Evolutionary conservation across 2,797 vertebrate species (phyloP), one percentile per base, ranked within the genome.

Genomic region (Podargus strigoides): DNA sequence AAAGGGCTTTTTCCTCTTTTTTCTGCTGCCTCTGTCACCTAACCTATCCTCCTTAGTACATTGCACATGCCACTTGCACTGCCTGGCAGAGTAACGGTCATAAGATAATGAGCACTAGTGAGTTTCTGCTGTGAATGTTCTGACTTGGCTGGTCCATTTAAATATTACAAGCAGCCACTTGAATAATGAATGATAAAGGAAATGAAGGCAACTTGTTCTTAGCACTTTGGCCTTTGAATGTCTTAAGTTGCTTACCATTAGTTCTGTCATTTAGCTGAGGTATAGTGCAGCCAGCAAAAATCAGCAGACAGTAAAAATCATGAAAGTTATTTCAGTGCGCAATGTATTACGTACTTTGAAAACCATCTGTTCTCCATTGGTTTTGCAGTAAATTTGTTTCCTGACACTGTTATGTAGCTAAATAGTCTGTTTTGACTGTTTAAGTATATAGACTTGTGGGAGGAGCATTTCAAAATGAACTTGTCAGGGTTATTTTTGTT

Each of bases 101-200:
- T 27, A 63, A 58, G 52, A 83, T 95, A 91, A 93, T 59, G 56
- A 90, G 66, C 55, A 30, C 32, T 95, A 95, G 90, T 89, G 72
- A 94, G 41, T 63, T 89, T 91, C 90, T 93, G 64, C 41, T 67
- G 30, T 49, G 46, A 95, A 67, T 42, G 39, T 9, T 90, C n/a
- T 52, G 70, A 66, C 41, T 82, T 83, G 62, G 56, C 37, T 30
- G 50, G 68, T 7, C 30, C 36, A 68, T 85, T 91, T 95, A 89
- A 93, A 90, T 85, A 86, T 92, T 91, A 77, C 58, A 91, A 95
- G 73, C 60, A 79, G 39, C 13, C 32, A 63, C 59, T 89, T 82
- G 37, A 95, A 94, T 89, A 95, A 95, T 82, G 70, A 91, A 88
- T 5, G 24, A 83, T 91, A 80, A 89, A 85, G 79, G 58, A 80